Conservation (phyloP, 2,797 vertebrate species). For the Ceyx erithaca region DNA sequence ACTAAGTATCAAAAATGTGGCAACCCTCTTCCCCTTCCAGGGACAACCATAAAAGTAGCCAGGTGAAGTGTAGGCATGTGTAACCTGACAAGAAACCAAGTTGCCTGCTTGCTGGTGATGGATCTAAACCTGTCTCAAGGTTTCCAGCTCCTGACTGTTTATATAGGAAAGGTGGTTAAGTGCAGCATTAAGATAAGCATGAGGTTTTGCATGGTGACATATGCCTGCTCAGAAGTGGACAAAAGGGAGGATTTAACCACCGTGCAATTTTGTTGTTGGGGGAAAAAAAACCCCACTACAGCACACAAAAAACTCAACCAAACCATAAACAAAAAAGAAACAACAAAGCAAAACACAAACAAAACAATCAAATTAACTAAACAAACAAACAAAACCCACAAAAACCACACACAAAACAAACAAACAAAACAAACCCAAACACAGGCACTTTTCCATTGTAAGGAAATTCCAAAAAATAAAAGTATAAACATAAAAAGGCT, state of each 20-base stretch:
- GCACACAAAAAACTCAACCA: no score
- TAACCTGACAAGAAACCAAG: not conserved
- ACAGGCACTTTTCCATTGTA: not conserved
- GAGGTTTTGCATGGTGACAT: not conserved
- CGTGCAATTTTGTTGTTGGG: not conserved
- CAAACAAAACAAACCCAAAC: no score
- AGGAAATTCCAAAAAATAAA: not conserved
- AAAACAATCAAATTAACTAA: no score
- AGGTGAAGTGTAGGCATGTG: not conserved
- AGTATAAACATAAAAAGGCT: not conserved
- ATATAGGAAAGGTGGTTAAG: not conserved
- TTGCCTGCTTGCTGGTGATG: not conserved
- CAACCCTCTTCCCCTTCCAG: not conserved
- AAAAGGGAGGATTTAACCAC: not conserved
- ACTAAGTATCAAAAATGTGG: not conserved
- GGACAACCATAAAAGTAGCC: not conserved
- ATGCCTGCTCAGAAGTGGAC: not conserved
- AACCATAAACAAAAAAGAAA: no score
- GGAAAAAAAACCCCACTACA: not conserved
- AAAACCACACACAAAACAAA: no score
- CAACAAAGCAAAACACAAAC: no score
- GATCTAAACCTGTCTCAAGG: not conserved
- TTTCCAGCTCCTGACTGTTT: not conserved
- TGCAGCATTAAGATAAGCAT: not conserved
- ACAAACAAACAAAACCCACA: no score